Base-by-base conservation (phyloP, 2,113 vertebrate genomes). In the Grantiella picta region DNA sequence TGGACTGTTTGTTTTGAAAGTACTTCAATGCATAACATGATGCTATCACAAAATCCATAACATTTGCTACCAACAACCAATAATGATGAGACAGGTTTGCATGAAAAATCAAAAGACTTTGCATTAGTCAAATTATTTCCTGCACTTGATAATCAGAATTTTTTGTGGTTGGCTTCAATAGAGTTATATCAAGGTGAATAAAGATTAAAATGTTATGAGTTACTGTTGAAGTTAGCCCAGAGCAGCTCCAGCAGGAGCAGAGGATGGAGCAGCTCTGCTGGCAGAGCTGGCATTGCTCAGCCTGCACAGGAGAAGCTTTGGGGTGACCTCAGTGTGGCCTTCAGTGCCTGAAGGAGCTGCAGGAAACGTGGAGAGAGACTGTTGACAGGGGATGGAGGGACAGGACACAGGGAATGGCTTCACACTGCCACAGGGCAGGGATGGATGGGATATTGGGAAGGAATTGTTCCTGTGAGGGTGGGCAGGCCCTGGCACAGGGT, bases 21-120 rank as follows among this genome's bases (percentile, higher is more conserved):
- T 10, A 3, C 40, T 81, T 52, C 29, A 47, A 14, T 59, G 14
- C 8, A 80, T 11, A 29, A 29, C 9, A 16, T 63, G 47, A 60
- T 35, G 36, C 5, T 61, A 29, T 27, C 38, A 38, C 5, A 31
- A 57, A 80, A 15, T 57, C 31, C 1, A 2, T 27, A 38, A 45
- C 0, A 0, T 20, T 80, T 22, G 44, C 42, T 27, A 70, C 4
- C 25, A 66, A 66, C 47, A 42, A 17, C 16, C 9, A 10, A 40
- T 29, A 61, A 38, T 2, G 11, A 24, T 1, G 5, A 65, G 19
- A 31, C 14, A 84, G 28, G 38, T 31, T 42, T 54, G 14, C 10
- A 75, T 5, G 20, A 70, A 76, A 86, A 75, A 64, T 31, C 11
- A 61, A 56, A 64, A 66, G 18, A 50, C 3, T n/a, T 69, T 66